phyloP scores from a whole-genome alignment of 64 coral and sea anemone species.

The Porites lutea region DNA sequence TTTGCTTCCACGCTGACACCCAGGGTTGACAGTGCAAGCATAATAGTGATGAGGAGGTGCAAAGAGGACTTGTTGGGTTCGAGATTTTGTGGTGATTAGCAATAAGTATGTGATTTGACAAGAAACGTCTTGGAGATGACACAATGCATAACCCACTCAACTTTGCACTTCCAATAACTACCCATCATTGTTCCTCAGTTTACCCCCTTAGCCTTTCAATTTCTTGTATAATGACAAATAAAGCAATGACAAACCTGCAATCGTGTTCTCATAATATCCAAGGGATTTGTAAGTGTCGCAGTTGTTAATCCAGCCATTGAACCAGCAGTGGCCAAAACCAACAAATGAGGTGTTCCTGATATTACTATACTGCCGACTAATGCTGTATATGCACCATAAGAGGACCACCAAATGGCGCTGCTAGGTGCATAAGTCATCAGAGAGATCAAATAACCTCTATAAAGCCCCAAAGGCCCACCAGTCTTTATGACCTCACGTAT shows the following conservation, averaged over 20 bases:
- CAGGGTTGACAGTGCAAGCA: no score
- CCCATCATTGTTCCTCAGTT: no score
- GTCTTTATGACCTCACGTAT: conserved; percentile 64
- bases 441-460: conserved; percentile 91
- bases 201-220: no score
- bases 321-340: conserved; percentile 77
- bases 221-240: not conserved
- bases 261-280: conserved; percentile 83
- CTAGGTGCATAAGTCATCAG: conserved; percentile 96
- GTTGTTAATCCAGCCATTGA: conserved; percentile 82
- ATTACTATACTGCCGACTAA: conserved; percentile 62
- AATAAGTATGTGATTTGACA: no score
- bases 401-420: conserved; percentile 96
- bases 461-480: conserved; percentile 72
- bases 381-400: conserved; percentile 75
- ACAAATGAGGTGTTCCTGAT: conserved; percentile 80
- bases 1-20: no score
- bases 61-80: no score
- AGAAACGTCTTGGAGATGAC: no score
- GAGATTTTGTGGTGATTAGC: no score
- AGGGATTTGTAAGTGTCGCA: conserved; percentile 79
- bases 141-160: no score
- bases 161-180: no score
- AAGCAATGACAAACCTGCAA: conserved; percentile 73
- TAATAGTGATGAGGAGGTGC: no score